These are phyloP conservation scores for Cacoxenus indagator DNA, from an alignment of 2,888 invertebrate species.

Conservation along the genomic window DNA sequence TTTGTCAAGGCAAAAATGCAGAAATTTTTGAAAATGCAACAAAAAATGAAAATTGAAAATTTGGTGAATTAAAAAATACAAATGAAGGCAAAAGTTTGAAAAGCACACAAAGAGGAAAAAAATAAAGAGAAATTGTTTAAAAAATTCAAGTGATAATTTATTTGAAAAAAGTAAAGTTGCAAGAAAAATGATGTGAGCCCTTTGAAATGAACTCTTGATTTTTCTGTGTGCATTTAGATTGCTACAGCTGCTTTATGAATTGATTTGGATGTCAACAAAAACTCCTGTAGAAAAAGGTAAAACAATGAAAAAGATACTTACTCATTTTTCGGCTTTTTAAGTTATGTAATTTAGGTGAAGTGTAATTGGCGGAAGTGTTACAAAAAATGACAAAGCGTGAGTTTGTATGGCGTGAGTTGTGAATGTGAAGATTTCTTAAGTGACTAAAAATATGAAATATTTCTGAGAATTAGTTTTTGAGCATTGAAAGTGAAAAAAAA, in stretches of 20 bases:
- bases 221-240: neutral
- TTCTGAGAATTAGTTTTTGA: too few species aligned
- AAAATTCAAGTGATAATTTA: neutral
- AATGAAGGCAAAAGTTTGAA: neutral
- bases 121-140: neutral
- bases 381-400: too few species aligned
- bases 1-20: conserved; percentile 1
- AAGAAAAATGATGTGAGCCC: neutral
- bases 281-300: too few species aligned
- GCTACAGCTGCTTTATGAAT: neutral
- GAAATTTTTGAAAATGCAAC: neutral
- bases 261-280: neutral
- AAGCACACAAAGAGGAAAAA: neutral
- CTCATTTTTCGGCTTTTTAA: too few species aligned
- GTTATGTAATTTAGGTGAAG: too few species aligned
- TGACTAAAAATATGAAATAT: too few species aligned
- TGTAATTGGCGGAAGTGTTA: too few species aligned
- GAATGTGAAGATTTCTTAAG: too few species aligned
- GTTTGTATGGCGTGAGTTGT: too few species aligned
- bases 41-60: conserved; percentile 1
- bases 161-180: neutral
- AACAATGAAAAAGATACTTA: too few species aligned
- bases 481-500: too few species aligned
- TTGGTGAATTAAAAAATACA: neutral
- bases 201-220: neutral